Percentiles rank a stretch among this genome's conserved stretches.
phyloP scores from a whole-genome alignment of 2,113 vertebrate species.

The Antechinus flavipes region DNA sequence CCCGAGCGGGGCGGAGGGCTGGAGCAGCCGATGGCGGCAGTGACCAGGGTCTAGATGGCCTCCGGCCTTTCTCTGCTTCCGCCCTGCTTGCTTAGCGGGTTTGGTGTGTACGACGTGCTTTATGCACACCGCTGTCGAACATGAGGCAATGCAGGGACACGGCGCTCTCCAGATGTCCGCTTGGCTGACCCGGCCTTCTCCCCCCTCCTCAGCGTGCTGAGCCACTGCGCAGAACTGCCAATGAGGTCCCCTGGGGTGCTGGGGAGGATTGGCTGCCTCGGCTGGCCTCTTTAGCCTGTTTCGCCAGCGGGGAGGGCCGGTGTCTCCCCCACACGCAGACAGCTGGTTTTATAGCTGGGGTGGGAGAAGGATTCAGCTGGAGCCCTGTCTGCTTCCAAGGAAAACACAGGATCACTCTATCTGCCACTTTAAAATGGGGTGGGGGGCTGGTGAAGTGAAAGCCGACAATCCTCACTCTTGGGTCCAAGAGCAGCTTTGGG shows the following conservation, averaged over 20 bases:
- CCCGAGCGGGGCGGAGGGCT: background rate
- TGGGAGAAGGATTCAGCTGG: constrained; percentile 55
- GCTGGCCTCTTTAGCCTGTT: constrained; percentile 35
- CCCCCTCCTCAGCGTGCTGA: background rate
- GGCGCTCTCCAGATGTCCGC: constrained; percentile 26
- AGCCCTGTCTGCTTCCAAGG: constrained; percentile 63
- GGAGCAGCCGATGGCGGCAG: background rate
- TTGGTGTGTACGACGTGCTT: background rate
- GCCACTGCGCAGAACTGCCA: rapidly evolving
- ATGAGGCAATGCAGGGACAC: background rate
- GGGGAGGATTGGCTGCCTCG: constrained; percentile 60
- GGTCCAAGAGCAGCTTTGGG: constrained; percentile 76
- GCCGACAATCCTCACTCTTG: constrained; percentile 77
- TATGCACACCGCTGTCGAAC: background rate
- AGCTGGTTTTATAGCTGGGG: constrained; percentile 70
- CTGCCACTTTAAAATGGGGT: constrained; percentile 66
- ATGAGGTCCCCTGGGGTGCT: background rate
- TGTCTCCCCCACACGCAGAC: constrained; percentile 67
- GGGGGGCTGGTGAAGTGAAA: constrained; percentile 67
- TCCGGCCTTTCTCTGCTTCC: background rate
- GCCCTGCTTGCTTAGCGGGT: background rate
- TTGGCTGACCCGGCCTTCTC: background rate
- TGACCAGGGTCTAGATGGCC: background rate
- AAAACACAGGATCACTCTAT: constrained; percentile 70
- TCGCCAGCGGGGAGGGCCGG: constrained; percentile 63